Percentiles rank a stretch among this genome's conserved stretches.
Conservation (phyloP, 1,140 invertebrate genomes). For the Chlorops oryzae region DNA sequence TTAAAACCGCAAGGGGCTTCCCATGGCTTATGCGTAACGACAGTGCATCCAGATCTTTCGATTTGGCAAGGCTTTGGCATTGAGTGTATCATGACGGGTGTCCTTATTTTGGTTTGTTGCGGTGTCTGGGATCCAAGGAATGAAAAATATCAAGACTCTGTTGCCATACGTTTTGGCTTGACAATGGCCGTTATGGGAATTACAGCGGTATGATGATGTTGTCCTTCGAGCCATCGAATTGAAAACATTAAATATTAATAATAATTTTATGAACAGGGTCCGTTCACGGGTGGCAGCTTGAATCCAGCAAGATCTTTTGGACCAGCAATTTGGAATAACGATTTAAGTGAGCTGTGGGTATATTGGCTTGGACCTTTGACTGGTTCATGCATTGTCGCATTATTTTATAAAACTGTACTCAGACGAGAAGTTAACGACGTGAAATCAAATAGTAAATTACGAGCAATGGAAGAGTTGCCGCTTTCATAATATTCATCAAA, state of each 20-base stretch:
- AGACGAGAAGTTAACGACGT: conserved; percentile 37
- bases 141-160: conserved; percentile 52
- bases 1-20: conserved; percentile 18
- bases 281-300: conserved; percentile 72
- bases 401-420: conserved; percentile 59
- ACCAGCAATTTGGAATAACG: conserved; percentile 64
- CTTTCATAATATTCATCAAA: no score
- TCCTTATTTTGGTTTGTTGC: conserved; percentile 59
- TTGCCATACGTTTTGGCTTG: conserved; percentile 58
- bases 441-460: conserved; percentile 30
- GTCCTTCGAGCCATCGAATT: not conserved
- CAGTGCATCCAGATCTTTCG: conserved; percentile 48
- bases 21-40: conserved; percentile 56
- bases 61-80: conserved; percentile 50
- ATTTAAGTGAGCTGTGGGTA: conserved; percentile 69
- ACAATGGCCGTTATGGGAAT: conserved; percentile 57
- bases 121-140: conserved; percentile 60
- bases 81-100: conserved; percentile 56
- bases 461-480: conserved; percentile 36
- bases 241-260: not conserved
- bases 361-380: conserved; percentile 68
- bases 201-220: conserved; percentile 46
- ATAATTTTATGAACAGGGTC: conserved; percentile 51
- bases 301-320: conserved; percentile 75
- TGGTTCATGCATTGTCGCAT: conserved; percentile 53